Conservation (phyloP, 2,888 invertebrate species). For the Itoplectis maculator region DNA sequence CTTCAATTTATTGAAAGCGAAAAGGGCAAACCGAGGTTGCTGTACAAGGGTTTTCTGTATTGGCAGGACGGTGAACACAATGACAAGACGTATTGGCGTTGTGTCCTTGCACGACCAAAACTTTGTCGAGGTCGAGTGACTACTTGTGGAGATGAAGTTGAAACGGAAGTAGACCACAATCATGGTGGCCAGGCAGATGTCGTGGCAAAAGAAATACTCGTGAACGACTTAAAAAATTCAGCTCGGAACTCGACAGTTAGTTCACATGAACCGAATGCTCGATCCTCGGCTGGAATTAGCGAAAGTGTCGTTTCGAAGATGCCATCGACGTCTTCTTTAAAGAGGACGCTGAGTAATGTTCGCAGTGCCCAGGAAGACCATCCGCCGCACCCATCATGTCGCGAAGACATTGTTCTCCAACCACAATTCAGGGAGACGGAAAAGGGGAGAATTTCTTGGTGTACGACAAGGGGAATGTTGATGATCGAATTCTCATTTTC, state of each 20-base stretch:
- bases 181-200: slow-evolving; percentile 21
- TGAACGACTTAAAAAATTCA: slow-evolving; percentile 8
- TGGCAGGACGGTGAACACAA: neutral
- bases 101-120: neutral
- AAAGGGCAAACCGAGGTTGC: slow-evolving; percentile 15
- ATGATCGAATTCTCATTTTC: slow-evolving; percentile 18
- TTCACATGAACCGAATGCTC: slow-evolving; percentile 18
- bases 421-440: slow-evolving; percentile 13
- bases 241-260: slow-evolving; percentile 6
- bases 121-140: slow-evolving; percentile 1
- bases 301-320: slow-evolving; percentile 20
- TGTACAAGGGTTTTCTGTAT: slow-evolving; percentile 13
- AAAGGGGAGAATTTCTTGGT: slow-evolving; percentile 7
- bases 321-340: neutral
- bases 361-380: slow-evolving; percentile 18
- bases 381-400: slow-evolving; percentile 15
- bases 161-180: slow-evolving; percentile 1
- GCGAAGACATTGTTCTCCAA: slow-evolving; percentile 22
- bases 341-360: slow-evolving; percentile 25
- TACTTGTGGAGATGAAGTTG: neutral
- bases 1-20: slow-evolving; percentile 19
- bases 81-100: slow-evolving; percentile 10
- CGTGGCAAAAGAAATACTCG: slow-evolving; percentile 13
- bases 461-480: slow-evolving; percentile 1
- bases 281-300: slow-evolving; percentile 10